These are phyloP conservation scores for Aphelenchoides bicaudatus DNA, from an alignment of 2,888 invertebrate species.

Conservation along the genomic window DNA sequence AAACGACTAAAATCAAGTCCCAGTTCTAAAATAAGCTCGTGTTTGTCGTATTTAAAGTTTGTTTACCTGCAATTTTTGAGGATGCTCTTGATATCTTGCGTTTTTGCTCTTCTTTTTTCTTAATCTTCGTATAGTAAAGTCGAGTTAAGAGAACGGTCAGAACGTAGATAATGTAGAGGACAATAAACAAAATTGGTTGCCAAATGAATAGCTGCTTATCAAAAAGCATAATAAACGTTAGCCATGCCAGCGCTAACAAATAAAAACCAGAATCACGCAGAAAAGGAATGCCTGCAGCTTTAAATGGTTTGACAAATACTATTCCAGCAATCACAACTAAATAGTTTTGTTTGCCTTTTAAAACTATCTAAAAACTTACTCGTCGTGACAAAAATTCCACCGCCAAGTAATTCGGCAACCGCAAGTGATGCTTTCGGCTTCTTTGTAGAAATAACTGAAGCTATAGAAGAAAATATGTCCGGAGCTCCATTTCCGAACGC, in stretches of 20 bases:
- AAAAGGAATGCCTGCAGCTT: constrained; percentile 64
- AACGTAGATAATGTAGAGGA: constrained; percentile 64
- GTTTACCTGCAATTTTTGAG: constrained; percentile 9
- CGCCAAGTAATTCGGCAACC: constrained; percentile 64
- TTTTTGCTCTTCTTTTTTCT: no score
- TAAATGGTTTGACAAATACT: constrained; percentile 66
- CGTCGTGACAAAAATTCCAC: constrained; percentile 69
- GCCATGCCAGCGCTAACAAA: constrained; percentile 64
- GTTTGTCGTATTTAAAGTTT: background rate
- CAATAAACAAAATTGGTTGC: constrained; percentile 65
- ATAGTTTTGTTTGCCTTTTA: no score
- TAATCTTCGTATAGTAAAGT: no score
- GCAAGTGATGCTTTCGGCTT: constrained; percentile 62
- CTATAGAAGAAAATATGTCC: constrained; percentile 70
- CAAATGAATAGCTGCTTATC: constrained; percentile 64
- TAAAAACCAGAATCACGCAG: constrained; percentile 66
- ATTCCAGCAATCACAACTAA: constrained; percentile 68
- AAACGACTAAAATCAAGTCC: background rate
- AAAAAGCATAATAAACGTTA: constrained; percentile 64
- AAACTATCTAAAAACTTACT: no score
- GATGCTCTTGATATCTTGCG: constrained; percentile 10
- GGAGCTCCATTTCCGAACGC: constrained; percentile 67
- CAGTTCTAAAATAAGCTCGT: background rate
- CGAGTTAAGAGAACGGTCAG: constrained; percentile 62
- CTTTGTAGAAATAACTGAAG: constrained; percentile 62